These are phyloP conservation scores for Panzeria rudis DNA, from an alignment of 2,888 invertebrate species.

Conservation along the genomic window DNA sequence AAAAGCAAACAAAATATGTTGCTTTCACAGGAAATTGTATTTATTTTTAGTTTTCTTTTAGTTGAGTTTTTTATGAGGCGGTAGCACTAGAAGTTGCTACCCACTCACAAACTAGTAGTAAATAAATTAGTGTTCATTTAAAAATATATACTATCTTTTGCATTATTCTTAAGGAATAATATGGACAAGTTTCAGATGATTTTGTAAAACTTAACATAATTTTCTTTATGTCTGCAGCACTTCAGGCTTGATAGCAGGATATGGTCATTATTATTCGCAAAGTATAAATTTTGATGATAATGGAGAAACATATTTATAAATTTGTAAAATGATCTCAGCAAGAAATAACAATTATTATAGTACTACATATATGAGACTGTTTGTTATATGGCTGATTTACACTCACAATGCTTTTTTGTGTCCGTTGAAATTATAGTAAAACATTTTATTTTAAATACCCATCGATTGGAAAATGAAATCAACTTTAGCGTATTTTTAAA, in stretches of 20 bases:
- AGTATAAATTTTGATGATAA: background rate
- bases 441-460: no score
- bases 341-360: background rate
- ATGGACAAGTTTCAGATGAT: background rate
- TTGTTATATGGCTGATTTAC: no score
- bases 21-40: conserved; percentile 42
- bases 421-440: no score
- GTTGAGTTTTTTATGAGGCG: background rate
- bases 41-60: conserved; percentile 12
- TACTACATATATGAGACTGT: background rate
- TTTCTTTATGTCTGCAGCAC: background rate
- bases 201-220: background rate
- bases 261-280: background rate
- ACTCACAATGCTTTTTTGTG: no score
- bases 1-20: conserved; percentile 46
- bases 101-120: background rate
- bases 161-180: background rate
- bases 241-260: background rate
- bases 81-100: background rate
- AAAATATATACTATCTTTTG: background rate
- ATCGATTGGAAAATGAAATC: no score
- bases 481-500: no score
- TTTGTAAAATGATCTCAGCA: background rate
- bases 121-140: background rate
- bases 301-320: background rate